These are phyloP conservation scores for Eilema sororculum DNA, from an alignment of 2,888 invertebrate species.

Conservation along the genomic window DNA sequence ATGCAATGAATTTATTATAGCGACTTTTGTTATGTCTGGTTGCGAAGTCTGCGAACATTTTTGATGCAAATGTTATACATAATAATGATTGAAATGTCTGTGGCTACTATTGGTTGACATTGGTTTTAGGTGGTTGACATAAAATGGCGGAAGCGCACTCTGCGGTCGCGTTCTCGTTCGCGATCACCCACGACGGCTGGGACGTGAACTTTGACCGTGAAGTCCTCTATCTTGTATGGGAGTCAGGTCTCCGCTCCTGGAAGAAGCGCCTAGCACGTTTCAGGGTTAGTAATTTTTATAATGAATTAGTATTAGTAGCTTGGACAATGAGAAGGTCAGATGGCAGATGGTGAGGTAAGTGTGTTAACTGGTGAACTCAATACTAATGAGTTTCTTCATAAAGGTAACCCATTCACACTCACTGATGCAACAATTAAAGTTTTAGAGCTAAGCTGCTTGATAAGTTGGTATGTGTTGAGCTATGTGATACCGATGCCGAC, in stretches of 20 bases:
- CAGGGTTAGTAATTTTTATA: slow-evolving; percentile 89
- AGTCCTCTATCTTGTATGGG: slow-evolving; percentile 97
- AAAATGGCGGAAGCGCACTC: slow-evolving; percentile 99
- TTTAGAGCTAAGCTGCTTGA: no score
- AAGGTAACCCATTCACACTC: no score
- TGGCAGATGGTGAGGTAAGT: no score
- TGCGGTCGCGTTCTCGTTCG: slow-evolving; percentile 98
- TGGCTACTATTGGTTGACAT: slow-evolving; percentile 18
- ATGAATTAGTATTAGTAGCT: background rate
- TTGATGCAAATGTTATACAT: background rate
- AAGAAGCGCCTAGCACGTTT: slow-evolving; percentile 96
- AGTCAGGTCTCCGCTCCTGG: slow-evolving; percentile 98
- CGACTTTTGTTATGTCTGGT: background rate
- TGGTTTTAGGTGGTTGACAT: slow-evolving; percentile 48
- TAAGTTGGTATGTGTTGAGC: no score
- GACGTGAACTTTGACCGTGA: slow-evolving; percentile 99
- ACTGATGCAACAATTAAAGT: no score
- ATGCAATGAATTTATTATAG: background rate
- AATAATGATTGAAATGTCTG: background rate
- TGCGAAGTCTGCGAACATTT: background rate
- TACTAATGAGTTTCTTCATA: no score
- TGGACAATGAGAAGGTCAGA: no score
- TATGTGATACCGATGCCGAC: no score
- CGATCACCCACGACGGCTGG: slow-evolving; percentile 99
- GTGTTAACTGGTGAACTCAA: no score